Base-by-base conservation (phyloP, 2,113 vertebrate species). In the Salvator merianae region DNA sequence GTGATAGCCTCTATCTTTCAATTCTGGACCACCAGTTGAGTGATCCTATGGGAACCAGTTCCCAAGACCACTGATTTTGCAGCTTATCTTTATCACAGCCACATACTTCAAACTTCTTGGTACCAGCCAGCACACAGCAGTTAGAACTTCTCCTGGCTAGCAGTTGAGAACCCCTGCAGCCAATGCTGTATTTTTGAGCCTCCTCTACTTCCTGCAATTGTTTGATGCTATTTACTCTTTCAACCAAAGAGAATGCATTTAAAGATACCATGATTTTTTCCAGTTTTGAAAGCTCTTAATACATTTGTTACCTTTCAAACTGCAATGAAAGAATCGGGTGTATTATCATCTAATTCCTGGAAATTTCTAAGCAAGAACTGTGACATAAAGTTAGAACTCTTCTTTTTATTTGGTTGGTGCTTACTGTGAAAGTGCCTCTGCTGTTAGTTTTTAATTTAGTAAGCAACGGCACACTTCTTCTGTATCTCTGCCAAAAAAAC, bases 91-190 rank as follows among this genome's bases (percentile, higher is more conserved):
- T 74, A 22, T 34, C 59, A 24, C 36, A 26, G n/a, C 38, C 50
- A 53, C 12, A 50, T 53, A 53, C 50, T 53, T 5, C 10, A 53
- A 53, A 75, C n/a, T 69, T 34, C 63, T 77, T 32, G 62, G 30
- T 79, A 24, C 65, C 79, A 82, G 73, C 65, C 36, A 77, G 36
- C 40, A 18, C 53, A 10, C 85, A 82, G 53, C 50, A 62, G 72
- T 62, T 81, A 65, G 66, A 16, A 30, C 36, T 83, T 50, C 36
- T 38, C 7, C 65, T 43, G 40, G 66, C 53, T 55, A 43, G 74
- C 50, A n/a, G 36, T 70, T 70, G 20, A 71, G 43, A 26, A 55
- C 22, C 38, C 55, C 36, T 43, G 6, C 22, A 10, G 47, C 36
- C 55, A 69, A 62, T 62, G 16, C 40, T 82, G 36, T 22, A 28